Evolutionary conservation across 2,113 vertebrate species (phyloP), one percentile per base, ranked within the genome.

Genomic region (Ellobius talpinus): DNA sequence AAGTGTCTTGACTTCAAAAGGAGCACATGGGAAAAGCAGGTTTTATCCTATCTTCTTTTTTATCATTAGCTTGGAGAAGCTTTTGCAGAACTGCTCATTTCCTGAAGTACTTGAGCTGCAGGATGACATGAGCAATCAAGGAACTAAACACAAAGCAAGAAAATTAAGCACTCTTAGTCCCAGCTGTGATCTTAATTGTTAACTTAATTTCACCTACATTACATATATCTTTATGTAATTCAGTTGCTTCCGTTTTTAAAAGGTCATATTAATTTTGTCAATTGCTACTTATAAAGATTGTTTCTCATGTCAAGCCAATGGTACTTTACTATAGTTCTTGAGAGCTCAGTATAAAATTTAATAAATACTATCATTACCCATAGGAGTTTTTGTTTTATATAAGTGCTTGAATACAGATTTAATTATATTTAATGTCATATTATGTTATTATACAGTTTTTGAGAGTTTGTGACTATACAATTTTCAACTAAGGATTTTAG

Each of bases 241-340:
- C 52, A 90, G 19, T 92, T 96, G 90, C 79, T 90, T 93, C 70
- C 85, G 13, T 65, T 95, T 92, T 94, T 45, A 95, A 98, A 97
- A 97, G 92, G 96, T 97, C 96, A 97, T 66, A 84, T 92, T 97
- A 95, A 97, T 97, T 97, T 95, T 94, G 33, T 39, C 39, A 95
- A 92, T 72, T 97, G 85, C 90, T 81, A 96, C 92, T 93, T 94
- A 14, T 3, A 93, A 91, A 92, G 70, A 79, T 93, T 94, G 94
- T 93, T 90, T 96, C 96, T 68, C 81, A 97, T 78, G 92, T 95
- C n/a, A 91, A 94, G 29, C 78, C 26, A 92, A 66, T 92, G 86
- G 23, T 61, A 11, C 94, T 95, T 93, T 45, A 19, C 73, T 74
- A 92, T 72, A 94, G 79, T 79, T 87, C 85, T 92, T 86, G 55